Percentiles rank a stretch among this genome's conserved stretches.
These are phyloP conservation scores for Pteronotus mesoamericanus DNA, from an alignment of 2,797 vertebrate genomes.

Conservation along the genomic window DNA sequence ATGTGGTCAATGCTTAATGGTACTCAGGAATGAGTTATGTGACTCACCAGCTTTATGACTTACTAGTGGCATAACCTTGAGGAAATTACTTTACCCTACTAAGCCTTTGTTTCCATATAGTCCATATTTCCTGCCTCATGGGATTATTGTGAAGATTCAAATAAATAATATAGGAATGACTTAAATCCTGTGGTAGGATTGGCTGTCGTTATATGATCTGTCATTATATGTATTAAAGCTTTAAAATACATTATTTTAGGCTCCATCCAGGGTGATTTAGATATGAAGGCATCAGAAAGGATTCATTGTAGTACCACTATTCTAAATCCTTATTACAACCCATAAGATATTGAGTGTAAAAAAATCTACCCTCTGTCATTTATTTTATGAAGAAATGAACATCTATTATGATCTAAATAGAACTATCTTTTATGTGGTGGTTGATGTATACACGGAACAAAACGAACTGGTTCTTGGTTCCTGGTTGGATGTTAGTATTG, in stretches of 20 bases:
- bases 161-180: neutral
- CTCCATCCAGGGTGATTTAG: neutral
- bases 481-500: neutral
- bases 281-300: neutral
- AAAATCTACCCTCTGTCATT: neutral
- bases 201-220: neutral
- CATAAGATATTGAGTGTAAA: neutral
- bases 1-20: neutral
- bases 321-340: neutral
- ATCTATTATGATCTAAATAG: neutral
- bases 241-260: neutral
- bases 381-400: neutral
- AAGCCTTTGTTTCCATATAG: neutral
- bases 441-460: neutral
- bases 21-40: neutral
- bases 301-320: neutral
- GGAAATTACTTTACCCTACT: neutral
- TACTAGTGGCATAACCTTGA: neutral
- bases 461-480: neutral
- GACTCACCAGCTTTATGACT: neutral
- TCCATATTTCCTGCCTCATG: neutral
- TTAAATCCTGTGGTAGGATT: neutral
- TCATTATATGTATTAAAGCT: neutral
- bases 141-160: neutral
- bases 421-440: neutral